These are phyloP conservation scores for Caenorhabditis drosophilae DNA, from an alignment of 2,888 invertebrate genomes.

Conservation along the genomic window DNA sequence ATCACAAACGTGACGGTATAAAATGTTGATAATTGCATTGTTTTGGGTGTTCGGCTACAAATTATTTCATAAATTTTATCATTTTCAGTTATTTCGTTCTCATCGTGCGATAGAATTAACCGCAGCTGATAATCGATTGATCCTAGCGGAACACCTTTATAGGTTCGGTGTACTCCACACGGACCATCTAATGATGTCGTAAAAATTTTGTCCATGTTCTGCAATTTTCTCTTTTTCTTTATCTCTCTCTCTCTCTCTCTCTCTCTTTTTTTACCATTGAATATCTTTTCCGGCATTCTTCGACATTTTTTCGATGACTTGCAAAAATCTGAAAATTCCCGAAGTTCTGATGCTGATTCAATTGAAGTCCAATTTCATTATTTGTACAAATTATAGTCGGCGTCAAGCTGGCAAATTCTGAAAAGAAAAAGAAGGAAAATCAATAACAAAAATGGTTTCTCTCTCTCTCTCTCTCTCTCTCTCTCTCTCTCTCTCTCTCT, in stretches of 20 bases:
- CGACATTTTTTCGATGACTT: neutral
- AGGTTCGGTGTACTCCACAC: conserved; percentile 22
- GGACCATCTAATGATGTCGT: conserved; percentile 20
- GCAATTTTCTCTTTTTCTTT: conserved; percentile 5
- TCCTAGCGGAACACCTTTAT: conserved; percentile 18
- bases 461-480: too few species aligned
- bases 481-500: too few species aligned
- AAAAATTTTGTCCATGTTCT: conserved; percentile 17
- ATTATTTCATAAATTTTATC: conserved; percentile 46
- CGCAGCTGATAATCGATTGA: conserved; percentile 35
- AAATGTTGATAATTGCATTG: conserved; percentile 18
- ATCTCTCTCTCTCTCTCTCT: too few species aligned
- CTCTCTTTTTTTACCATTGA: too few species aligned
- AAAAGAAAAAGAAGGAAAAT: too few species aligned
- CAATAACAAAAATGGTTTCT: too few species aligned
- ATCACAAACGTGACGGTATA: conserved; percentile 36
- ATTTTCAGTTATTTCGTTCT: conserved; percentile 28
- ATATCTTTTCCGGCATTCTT: conserved; percentile 1
- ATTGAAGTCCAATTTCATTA: conserved; percentile 14
- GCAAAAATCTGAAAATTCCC: conserved; percentile 19
- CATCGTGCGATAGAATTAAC: conserved; percentile 33
- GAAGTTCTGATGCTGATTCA: conserved; percentile 18
- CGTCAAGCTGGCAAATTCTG: conserved; percentile 14
- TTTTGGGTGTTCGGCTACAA: conserved; percentile 33
- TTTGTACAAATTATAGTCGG: conserved; percentile 24